Evolutionary conservation across 2,888 invertebrate species (phyloP).

Genomic region (Meteorus colon): DNA sequence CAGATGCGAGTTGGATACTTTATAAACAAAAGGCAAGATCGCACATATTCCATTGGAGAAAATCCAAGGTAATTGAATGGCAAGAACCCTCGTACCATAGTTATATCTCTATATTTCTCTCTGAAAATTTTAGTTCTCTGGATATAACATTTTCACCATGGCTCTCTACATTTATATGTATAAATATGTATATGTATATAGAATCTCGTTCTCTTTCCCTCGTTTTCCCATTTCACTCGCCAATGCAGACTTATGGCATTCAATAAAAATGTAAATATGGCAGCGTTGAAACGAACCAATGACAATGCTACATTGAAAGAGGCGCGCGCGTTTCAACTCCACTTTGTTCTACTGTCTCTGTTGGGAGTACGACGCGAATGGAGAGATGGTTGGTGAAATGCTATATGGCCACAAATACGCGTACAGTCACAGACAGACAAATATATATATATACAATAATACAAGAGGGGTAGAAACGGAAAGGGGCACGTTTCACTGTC

Average conservation of each 20-base stretch:
- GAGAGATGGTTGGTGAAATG: constrained; percentile 25
- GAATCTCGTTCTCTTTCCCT: constrained; percentile 16
- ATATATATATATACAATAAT: background rate
- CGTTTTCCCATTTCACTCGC: constrained; percentile 50
- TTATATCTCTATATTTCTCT: constrained; percentile 46
- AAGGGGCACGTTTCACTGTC: background rate
- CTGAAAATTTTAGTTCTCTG: constrained; percentile 22
- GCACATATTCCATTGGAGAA: constrained; percentile 62
- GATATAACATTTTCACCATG: background rate
- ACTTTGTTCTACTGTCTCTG: background rate
- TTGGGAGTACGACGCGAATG: background rate
- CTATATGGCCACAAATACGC: constrained; percentile 15
- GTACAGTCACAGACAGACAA: background rate
- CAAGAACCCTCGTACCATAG: constrained; percentile 56
- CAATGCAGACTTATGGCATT: constrained; percentile 67
- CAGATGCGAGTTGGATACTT: constrained; percentile 61
- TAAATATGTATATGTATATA: constrained; percentile 26
- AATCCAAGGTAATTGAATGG: constrained; percentile 72
- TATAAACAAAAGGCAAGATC: constrained; percentile 65
- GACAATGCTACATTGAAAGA: constrained; percentile 71
- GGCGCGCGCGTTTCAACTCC: constrained; percentile 14
- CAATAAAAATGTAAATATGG: constrained; percentile 75
- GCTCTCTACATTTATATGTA: background rate
- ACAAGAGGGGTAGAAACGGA: constrained; percentile 19
- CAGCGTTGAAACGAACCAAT: constrained; percentile 72